Conservation (phyloP, 2,797 vertebrate species). For the Trematomus bernacchii region DNA sequence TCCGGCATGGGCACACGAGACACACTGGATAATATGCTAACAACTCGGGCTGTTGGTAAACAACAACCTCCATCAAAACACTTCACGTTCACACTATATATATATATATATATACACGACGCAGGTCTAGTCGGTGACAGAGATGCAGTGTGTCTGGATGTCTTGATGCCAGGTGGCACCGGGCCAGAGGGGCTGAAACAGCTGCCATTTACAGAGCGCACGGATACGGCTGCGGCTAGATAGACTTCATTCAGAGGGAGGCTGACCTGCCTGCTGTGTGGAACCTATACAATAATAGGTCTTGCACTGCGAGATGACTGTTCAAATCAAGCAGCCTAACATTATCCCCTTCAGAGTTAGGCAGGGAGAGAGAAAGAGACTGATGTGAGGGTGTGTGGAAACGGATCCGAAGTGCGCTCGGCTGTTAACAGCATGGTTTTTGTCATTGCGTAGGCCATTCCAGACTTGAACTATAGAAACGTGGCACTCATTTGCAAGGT, state of each 20-base stretch:
- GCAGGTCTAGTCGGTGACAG: constrained; percentile 53
- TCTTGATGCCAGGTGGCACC: constrained; percentile 66
- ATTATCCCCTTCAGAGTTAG: constrained; percentile 80
- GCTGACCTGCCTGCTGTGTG: constrained; percentile 76
- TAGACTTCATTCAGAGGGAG: constrained; percentile 72
- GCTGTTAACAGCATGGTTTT: constrained; percentile 17
- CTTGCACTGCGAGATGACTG: constrained; percentile 72
- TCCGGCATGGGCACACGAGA: constrained; percentile 68
- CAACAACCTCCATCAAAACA: constrained; percentile 70
- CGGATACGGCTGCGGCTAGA: constrained; percentile 48
- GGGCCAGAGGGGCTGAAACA: constrained; percentile 73
- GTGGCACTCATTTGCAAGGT: constrained; percentile 31
- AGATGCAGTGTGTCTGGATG: constrained; percentile 54
- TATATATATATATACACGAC: not conserved
- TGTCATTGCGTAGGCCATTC: constrained; percentile 47
- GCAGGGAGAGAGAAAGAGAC: constrained; percentile 41
- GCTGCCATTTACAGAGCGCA: constrained; percentile 71
- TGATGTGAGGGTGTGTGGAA: constrained; percentile 30
- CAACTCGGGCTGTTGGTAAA: constrained; percentile 78
- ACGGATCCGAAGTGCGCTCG: not conserved
- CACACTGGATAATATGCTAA: constrained; percentile 75
- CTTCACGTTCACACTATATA: constrained; percentile 49
- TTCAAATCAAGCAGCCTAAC: constrained; percentile 79
- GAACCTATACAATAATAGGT: constrained; percentile 80
- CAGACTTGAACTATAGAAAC: constrained; percentile 55